phyloP scores from a whole-genome alignment of 1,140 invertebrate species.

The Mycetomoellerius zeteki region DNA sequence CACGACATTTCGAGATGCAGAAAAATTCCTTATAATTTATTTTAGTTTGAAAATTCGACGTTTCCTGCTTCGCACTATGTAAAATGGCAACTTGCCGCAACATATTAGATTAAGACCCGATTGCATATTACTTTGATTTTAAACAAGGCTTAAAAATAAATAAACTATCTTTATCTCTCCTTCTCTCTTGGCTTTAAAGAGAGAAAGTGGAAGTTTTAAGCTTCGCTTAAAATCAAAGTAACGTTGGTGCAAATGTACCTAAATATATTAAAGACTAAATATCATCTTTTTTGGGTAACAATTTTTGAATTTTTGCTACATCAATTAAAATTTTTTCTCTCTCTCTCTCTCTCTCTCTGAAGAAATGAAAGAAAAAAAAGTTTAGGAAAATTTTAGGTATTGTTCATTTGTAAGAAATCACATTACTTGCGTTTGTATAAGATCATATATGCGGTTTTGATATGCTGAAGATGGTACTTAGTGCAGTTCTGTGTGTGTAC shows the following conservation, averaged over 20 bases:
- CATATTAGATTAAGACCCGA: not conserved
- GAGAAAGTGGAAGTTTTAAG: no score
- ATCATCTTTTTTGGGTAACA: not conserved
- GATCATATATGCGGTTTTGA: not conserved
- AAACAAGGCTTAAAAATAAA: no score
- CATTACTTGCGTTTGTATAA: not conserved
- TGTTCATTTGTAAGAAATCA: not conserved
- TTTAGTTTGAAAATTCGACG: not conserved
- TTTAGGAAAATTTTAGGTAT: not conserved
- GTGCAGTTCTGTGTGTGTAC: slow-evolving; percentile 26
- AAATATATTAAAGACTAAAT: not conserved
- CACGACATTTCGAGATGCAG: not conserved
- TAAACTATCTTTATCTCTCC: no score
- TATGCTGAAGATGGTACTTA: slow-evolving; percentile 30
- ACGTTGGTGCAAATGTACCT: no score
- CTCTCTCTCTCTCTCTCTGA: not conserved
- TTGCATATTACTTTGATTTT: no score
- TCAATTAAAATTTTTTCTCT: not conserved
- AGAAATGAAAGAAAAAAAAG: not conserved
- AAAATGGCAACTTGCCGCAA: not conserved
- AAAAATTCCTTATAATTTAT: not conserved
- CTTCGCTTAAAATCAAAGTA: no score
- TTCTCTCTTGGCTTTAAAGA: no score
- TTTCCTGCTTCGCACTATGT: not conserved
- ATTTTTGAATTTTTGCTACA: not conserved